phyloP scores from a whole-genome alignment of 2,113 vertebrate genomes.

The Okapia johnstoni region DNA sequence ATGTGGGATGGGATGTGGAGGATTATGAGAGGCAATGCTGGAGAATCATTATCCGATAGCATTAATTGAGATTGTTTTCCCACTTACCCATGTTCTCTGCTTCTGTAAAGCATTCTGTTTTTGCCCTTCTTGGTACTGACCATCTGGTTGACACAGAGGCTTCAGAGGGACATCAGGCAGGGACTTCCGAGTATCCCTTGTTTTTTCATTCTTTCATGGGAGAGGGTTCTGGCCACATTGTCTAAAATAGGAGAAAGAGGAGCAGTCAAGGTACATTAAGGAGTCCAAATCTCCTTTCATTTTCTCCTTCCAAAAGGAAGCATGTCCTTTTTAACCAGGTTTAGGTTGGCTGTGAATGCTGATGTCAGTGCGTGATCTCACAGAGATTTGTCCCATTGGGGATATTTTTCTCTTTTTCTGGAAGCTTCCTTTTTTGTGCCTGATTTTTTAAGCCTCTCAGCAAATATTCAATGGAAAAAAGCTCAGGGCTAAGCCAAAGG shows the following conservation, averaged over 20 bases:
- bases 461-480: slow-evolving; percentile 50
- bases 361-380: not conserved
- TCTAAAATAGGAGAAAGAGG: not conserved
- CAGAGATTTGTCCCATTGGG: not conserved
- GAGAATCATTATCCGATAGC: not conserved
- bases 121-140: not conserved
- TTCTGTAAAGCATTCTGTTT: not conserved
- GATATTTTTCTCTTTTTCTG: not conserved
- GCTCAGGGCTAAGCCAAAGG: slow-evolving; percentile 35
- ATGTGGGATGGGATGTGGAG: not conserved
- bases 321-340: not conserved
- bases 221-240: not conserved
- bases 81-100: not conserved
- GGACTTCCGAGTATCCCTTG: not conserved
- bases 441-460: slow-evolving; percentile 41
- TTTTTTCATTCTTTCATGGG: not conserved
- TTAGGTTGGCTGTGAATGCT: not conserved
- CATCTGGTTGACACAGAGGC: not conserved
- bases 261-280: not conserved
- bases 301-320: not conserved
- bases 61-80: slow-evolving; percentile 23
- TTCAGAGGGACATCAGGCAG: not conserved
- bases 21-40: not conserved
- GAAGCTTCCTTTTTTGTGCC: not conserved
- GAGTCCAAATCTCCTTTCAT: not conserved